phyloP scores from a whole-genome alignment of 2,888 invertebrate genomes.

The Tachina fera region DNA sequence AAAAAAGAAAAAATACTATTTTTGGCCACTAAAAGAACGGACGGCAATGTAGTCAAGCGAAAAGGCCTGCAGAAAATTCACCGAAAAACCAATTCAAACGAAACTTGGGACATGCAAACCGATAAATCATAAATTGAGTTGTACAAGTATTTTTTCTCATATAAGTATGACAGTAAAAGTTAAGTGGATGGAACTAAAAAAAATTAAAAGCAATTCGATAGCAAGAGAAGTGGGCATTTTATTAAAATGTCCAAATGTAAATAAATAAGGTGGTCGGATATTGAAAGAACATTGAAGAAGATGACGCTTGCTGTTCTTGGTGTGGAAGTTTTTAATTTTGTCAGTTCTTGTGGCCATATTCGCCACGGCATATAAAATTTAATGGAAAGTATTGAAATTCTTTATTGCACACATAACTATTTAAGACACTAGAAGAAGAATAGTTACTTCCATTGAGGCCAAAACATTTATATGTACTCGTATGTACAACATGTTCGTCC shows the following conservation, averaged over 20 bases:
- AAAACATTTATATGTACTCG: constrained; percentile 6
- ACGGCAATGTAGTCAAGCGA: not conserved
- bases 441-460: constrained; percentile 29
- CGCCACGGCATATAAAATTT: constrained; percentile 33
- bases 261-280: constrained; percentile 49
- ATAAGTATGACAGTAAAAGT: constrained; percentile 49
- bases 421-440: constrained; percentile 23
- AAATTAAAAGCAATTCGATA: constrained; percentile 21
- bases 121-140: constrained; percentile 70
- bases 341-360: constrained; percentile 48
- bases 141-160: constrained; percentile 39
- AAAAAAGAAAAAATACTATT: not conserved
- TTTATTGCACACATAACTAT: constrained; percentile 50
- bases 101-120: constrained; percentile 57
- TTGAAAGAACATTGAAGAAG: constrained; percentile 12
- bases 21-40: constrained; percentile 1
- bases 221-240: constrained; percentile 51
- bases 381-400: constrained; percentile 55
- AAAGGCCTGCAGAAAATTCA: constrained; percentile 42
- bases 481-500: constrained; percentile 15
- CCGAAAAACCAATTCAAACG: constrained; percentile 30
- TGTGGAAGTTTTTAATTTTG: constrained; percentile 56
- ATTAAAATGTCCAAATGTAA: constrained; percentile 52
- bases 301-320: constrained; percentile 29
- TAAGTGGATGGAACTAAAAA: constrained; percentile 44